A percentile compares a stretch with the other conserved stretches of the same genome.
Evolutionary conservation across 2,797 vertebrate genomes (phyloP).

Genomic region (Austrolebias charrua): DNA sequence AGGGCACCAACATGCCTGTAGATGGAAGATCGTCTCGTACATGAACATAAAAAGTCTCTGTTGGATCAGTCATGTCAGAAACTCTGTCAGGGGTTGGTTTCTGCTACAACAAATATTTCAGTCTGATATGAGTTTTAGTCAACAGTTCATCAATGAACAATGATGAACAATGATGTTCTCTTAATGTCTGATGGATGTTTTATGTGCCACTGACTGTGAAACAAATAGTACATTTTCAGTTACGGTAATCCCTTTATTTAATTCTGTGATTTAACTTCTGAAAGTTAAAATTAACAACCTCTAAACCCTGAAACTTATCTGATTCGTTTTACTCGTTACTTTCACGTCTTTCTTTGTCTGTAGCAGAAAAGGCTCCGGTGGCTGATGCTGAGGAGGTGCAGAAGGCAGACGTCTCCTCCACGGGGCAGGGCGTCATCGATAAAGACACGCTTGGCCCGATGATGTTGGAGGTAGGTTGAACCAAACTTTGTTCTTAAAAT

Average conservation of each 20-base stretch:
- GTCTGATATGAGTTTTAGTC: too few relatives aligned
- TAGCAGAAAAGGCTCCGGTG: constrained; percentile 89
- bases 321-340: background rate
- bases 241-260: too few relatives aligned
- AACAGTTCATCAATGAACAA: too few relatives aligned
- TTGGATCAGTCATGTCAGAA: constrained; percentile 22
- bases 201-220: too few relatives aligned
- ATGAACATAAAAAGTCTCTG: constrained; percentile 13
- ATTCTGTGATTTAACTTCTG: too few relatives aligned
- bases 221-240: too few relatives aligned
- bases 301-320: background rate
- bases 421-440: constrained; percentile 95
- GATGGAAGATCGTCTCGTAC: constrained; percentile 8
- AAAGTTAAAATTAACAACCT: too few relatives aligned
- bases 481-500: background rate
- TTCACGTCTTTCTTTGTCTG: constrained; percentile 6
- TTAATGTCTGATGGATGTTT: too few relatives aligned
- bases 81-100: background rate
- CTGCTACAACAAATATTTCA: too few relatives aligned
- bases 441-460: constrained; percentile 96
- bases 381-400: constrained; percentile 93
- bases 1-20: background rate
- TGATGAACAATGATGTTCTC: too few relatives aligned
- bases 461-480: constrained; percentile 90
- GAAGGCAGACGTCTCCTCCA: constrained; percentile 93